Base-by-base conservation (phyloP, 2,113 vertebrate genomes). In the Coptodon rendalli region DNA sequence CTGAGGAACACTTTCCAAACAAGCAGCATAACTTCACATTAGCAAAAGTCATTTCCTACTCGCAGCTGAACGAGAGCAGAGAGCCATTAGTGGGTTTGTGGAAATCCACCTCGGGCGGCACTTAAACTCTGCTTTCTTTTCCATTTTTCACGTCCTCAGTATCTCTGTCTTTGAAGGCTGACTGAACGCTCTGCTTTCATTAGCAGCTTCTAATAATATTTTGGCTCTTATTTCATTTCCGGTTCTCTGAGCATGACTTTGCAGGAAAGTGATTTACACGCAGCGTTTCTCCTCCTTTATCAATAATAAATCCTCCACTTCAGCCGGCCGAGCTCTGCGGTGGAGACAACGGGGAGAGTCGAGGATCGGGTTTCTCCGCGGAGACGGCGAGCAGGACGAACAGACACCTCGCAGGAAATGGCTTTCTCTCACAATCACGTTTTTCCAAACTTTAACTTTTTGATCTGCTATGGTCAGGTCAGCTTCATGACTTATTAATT, bases 1-100 rank as follows among this genome's bases (percentile, higher is more conserved):
- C 31, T 63, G 59, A 36, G 34, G 9, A 36, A 63, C 6, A 11
- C 40, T 29, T 71, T 0, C 22, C 40, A 45, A 73, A 45, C 68
- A 27, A 40, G 40, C 10, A 27, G 68, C 40, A 3, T 45, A 45
- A 27, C 68, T 10, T 73, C 40, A 73, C 68, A 45, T 45, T 73
- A 45, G 68, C 24, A n/a, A 1, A 73, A 73, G 40, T 73, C 3
- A 27, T 73, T 73, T 73, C 40, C 68, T 45, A 27, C 34, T 38
- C 4, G 6, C 22, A 73, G 68, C 68, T 45, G 68, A 45, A 4
- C 5, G 68, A 17, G 40, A 45, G 68, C 40, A 17, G 22, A 36
- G 59, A 80, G 56, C 87, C 90, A 90, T 90, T 87, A 89, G 86
- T 48, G 88, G 59, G 6, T 86, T 82, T 81, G 57, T 86, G 82